Evolutionary conservation across 2,797 vertebrate species (phyloP).

Genomic region (Coranthus polyacanthus): DNA sequence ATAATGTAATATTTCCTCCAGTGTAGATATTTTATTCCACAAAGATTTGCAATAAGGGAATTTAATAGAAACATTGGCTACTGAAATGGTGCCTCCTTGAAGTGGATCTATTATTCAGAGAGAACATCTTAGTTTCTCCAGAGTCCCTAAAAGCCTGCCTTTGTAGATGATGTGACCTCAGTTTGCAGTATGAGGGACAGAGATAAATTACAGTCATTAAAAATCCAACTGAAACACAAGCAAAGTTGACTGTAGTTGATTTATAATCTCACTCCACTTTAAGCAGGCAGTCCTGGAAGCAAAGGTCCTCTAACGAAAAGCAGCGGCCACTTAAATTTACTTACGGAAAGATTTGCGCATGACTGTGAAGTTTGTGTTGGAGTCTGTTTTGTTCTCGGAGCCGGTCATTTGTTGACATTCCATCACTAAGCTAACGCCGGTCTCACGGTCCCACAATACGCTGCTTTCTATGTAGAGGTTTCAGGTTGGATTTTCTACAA

Average conservation of each 20-base stretch:
- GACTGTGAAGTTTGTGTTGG: no score
- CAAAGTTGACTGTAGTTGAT: not conserved
- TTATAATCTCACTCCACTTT: constrained; percentile 13
- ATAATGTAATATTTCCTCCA: not conserved
- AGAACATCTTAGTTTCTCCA: not conserved
- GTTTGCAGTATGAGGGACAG: constrained; percentile 5
- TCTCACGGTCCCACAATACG: no score
- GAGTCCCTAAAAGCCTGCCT: not conserved
- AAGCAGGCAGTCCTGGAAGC: not conserved
- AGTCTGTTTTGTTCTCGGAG: no score
- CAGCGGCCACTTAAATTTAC: constrained; percentile 6
- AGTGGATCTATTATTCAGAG: not conserved
- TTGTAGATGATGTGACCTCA: constrained; percentile 40
- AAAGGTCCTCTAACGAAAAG: constrained; percentile 2
- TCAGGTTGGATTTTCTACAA: no score
- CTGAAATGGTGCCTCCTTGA: not conserved
- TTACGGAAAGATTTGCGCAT: not conserved
- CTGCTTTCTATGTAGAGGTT: no score
- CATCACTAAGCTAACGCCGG: no score
- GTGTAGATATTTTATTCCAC: not conserved
- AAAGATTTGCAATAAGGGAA: not conserved
- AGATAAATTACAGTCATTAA: constrained; percentile 47
- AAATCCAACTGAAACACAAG: constrained; percentile 1
- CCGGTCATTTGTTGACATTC: no score
- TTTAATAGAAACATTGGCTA: constrained; percentile 11